Evolutionary conservation across 2,113 vertebrate genomes (phyloP), one percentile per base, ranked within the genome.

Genomic region (Hyla sarda): DNA sequence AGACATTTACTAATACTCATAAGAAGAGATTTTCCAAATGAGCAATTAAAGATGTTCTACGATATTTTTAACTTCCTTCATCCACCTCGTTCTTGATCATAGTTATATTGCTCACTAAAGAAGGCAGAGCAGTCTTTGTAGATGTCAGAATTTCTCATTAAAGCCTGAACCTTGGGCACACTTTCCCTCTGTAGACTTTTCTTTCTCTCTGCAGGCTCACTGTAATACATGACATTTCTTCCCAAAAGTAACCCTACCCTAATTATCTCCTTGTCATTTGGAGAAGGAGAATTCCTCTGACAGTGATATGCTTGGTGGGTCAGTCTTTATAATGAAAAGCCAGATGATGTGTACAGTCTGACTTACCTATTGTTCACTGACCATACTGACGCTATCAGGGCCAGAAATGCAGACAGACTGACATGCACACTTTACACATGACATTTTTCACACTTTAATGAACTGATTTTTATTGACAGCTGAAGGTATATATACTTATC

Each of bases 261-360:
- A 91, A 91, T 90, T 92, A 89, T 82, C 87, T 85, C 90, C 84
- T 80, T 86, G 89, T 82, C 76, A 84, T 72, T 86, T 88, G 86
- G 88, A 87, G 79, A 78, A 48, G 74, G 67, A 89, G 84, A 89
- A 89, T 69, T 84, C 84, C 84, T 89, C 67, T 88, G 86, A 87
- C 25, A 86, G 54, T 48, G 7, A 56, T 87, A 87, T 88, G 45
- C 88, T 84, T 87, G 79, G 9, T 86, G 89, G 89, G 88, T 71
- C 54, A 34, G 16, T 83, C 80, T 87, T 83, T 23, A 88, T 52
- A 28, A 86, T 67, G 77, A 45, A 85, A 58, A 65, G 16, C 82
- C 41, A 54, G 19, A 83, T 88, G 85, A 85, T 79, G 65, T 9
- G 80, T 37, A 5, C n/a, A 25, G 50, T 21, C 65, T 4, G 0